phyloP scores from a whole-genome alignment of 2,888 invertebrate genomes.

The Rapana venosa region DNA sequence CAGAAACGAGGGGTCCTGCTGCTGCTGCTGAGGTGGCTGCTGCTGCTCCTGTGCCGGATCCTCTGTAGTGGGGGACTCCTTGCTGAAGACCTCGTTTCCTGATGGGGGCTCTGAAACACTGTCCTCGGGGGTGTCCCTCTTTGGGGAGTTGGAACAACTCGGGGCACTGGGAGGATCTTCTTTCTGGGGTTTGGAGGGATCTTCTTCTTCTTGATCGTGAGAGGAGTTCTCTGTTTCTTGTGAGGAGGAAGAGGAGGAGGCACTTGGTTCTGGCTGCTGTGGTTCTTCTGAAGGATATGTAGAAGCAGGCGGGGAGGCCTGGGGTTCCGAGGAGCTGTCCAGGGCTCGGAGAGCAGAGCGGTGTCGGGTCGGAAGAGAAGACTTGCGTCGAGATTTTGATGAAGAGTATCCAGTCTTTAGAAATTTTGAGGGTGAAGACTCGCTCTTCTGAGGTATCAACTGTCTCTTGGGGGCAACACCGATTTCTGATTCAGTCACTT shows the following conservation, averaged over 20 bases:
- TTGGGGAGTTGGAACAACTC: conserved; percentile 12
- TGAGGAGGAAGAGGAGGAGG: conserved; percentile 22
- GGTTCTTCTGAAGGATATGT: conserved; percentile 23
- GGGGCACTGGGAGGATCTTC: background rate
- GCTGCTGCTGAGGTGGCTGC: background rate
- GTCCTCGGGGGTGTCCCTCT: background rate
- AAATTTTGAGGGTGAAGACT: conserved; percentile 50
- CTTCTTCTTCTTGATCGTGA: background rate
- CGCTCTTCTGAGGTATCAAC: conserved; percentile 58
- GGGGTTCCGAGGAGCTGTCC: background rate
- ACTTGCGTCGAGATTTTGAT: conserved; percentile 59
- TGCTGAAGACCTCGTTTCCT: background rate
- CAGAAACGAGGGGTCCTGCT: conserved; percentile 16
- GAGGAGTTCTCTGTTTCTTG: background rate
- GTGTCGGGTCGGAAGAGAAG: conserved; percentile 54
- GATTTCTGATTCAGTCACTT: conserved; percentile 59
- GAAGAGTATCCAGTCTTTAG: conserved; percentile 52
- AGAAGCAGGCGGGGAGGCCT: background rate
- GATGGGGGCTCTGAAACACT: background rate
- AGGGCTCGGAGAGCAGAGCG: background rate
- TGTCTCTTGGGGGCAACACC: conserved; percentile 65
- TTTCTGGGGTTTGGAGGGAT: background rate
- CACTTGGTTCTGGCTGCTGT: conserved; percentile 39
- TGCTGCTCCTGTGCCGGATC: background rate
- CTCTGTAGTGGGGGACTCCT: background rate